A percentile compares a stretch with the other conserved stretches of the same genome.
Conservation (phyloP, 2,113 vertebrate genomes). For the Regulus satrapa region DNA sequence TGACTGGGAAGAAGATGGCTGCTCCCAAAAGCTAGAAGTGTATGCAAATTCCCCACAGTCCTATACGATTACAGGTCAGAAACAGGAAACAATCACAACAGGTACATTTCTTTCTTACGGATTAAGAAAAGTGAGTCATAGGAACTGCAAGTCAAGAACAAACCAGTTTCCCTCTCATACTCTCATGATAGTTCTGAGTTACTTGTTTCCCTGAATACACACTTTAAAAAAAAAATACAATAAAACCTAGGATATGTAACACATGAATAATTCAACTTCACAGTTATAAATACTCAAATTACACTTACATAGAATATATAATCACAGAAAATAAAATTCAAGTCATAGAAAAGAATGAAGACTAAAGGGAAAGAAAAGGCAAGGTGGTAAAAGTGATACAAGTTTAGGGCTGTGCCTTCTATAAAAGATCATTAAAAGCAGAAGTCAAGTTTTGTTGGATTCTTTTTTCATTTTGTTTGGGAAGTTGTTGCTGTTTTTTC, state of each 20-base stretch:
- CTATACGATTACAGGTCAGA: constrained; percentile 52
- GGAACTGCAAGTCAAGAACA: constrained; percentile 63
- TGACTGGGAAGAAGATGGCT: constrained; percentile 62
- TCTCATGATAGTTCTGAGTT: constrained; percentile 64
- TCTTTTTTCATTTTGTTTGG: background rate
- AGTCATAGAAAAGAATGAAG: constrained; percentile 85
- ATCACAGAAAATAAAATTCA: constrained; percentile 83
- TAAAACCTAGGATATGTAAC: constrained; percentile 82
- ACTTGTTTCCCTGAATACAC: constrained; percentile 76
- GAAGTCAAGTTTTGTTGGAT: constrained; percentile 12
- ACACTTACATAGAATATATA: constrained; percentile 82
- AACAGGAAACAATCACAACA: constrained; percentile 54
- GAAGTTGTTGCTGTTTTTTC: background rate
- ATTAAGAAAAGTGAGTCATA: constrained; percentile 58
- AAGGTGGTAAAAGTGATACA: constrained; percentile 77
- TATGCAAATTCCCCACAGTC: constrained; percentile 41
- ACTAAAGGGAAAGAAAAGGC: constrained; percentile 72
- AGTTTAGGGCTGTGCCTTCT: constrained; percentile 70
- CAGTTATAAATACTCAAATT: constrained; percentile 97
- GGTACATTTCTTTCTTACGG: constrained; percentile 34
- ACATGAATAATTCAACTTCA: constrained; percentile 90
- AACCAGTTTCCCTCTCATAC: constrained; percentile 53
- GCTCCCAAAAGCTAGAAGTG: constrained; percentile 66
- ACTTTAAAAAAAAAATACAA: constrained; percentile 61
- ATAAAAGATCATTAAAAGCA: constrained; percentile 47